A percentile compares a stretch with the other conserved stretches of the same genome.
phyloP scores from a whole-genome alignment of 2,113 vertebrate genomes.

The Lepidothrix coronata region DNA sequence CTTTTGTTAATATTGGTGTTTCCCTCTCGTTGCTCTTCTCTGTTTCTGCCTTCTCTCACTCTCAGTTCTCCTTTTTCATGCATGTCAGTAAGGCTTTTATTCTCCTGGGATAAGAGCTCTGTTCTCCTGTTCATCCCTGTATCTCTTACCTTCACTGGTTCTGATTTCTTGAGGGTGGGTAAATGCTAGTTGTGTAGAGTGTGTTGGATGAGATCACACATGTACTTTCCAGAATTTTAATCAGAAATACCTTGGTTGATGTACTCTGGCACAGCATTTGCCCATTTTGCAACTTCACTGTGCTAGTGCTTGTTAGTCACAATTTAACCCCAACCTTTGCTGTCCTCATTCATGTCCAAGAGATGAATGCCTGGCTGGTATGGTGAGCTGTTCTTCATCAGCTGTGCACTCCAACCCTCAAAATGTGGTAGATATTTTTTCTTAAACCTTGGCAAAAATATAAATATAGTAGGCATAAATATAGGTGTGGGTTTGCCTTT shows the following conservation, averaged over 20 bases:
- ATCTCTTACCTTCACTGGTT: neutral
- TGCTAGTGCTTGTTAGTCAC: neutral
- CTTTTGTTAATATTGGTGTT: neutral
- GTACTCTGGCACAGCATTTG: neutral
- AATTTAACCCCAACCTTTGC: neutral
- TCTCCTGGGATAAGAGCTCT: neutral
- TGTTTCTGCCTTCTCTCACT: neutral
- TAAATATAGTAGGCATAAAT: neutral
- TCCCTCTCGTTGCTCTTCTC: neutral
- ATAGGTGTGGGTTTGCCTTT: neutral
- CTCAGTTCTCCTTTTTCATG: neutral
- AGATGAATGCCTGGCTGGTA: neutral
- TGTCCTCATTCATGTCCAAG: neutral
- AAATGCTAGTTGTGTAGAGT: neutral
- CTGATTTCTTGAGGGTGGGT: neutral
- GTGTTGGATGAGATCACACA: rapidly evolving
- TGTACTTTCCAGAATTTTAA: neutral
- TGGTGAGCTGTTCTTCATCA: neutral
- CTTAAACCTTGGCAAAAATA: neutral
- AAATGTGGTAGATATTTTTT: neutral
- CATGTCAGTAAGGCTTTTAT: neutral
- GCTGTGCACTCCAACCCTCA: neutral
- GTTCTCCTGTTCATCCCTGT: neutral
- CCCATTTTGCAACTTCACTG: neutral
- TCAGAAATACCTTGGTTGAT: neutral